Percentiles rank a stretch among this genome's conserved stretches.
Conservation (phyloP, 2,113 vertebrate genomes). For the Argyrosomus japonicus region DNA sequence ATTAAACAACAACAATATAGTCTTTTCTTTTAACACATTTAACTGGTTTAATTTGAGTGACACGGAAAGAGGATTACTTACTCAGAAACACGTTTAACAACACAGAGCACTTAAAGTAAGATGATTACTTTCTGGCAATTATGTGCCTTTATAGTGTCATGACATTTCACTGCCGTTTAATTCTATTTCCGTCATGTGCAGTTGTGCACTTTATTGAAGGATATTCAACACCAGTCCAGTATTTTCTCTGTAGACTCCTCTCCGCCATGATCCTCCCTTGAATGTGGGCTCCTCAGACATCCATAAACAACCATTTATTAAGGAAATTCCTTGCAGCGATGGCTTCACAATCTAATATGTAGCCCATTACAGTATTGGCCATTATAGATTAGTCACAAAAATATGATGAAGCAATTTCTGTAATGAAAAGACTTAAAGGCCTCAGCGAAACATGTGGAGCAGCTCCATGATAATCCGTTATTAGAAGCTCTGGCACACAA, state of each 20-base stretch:
- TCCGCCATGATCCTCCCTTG: background rate
- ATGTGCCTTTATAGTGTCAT: slow-evolving; percentile 7
- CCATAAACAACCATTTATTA: slow-evolving; percentile 35
- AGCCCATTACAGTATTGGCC: slow-evolving; percentile 47
- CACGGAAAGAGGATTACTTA: background rate
- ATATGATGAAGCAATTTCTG: slow-evolving; percentile 68
- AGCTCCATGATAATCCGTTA: slow-evolving; percentile 76
- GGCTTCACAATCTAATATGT: slow-evolving; percentile 42
- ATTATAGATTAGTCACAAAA: slow-evolving; percentile 70
- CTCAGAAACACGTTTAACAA: slow-evolving; percentile 12
- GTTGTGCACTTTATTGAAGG: background rate
- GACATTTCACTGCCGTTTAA: slow-evolving; percentile 12
- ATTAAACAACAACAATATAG: background rate
- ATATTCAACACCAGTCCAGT: background rate
- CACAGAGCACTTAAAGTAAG: background rate
- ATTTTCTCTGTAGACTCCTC: background rate
- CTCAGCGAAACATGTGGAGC: slow-evolving; percentile 71
- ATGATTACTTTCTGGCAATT: slow-evolving; percentile 12
- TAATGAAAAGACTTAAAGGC: slow-evolving; percentile 79
- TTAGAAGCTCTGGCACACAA: slow-evolving; percentile 76
- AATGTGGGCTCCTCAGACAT: slow-evolving; percentile 17
- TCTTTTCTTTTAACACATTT: background rate
- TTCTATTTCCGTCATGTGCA: background rate
- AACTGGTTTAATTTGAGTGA: slow-evolving; percentile 1
- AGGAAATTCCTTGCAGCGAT: slow-evolving; percentile 27